phyloP scores from a whole-genome alignment of 2,113 vertebrate genomes.

The Chloebia gouldiae region DNA sequence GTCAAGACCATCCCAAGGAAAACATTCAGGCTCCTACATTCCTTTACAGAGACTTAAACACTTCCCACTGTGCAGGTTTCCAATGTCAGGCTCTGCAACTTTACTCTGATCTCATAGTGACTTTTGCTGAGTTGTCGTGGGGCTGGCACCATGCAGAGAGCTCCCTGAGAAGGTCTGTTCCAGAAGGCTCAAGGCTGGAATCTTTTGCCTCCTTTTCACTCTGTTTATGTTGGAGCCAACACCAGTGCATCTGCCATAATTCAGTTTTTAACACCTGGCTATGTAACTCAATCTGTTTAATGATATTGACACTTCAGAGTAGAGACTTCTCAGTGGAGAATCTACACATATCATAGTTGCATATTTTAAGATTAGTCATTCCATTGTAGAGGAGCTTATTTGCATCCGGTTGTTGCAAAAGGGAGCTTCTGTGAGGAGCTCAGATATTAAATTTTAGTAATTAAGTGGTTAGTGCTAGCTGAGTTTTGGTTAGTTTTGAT shows the following conservation, averaged over 20 bases:
- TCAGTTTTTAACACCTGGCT: not conserved
- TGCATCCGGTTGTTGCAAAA: not conserved
- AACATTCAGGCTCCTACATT: not conserved
- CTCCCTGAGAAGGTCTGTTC: not conserved
- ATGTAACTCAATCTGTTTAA: not conserved
- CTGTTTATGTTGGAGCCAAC: not conserved
- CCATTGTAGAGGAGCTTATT: not conserved
- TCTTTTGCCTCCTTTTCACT: not conserved
- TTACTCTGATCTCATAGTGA: not conserved
- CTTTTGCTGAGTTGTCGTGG: not conserved
- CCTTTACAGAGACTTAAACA: not conserved
- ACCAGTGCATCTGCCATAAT: not conserved
- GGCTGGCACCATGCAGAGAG: not conserved
- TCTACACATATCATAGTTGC: not conserved
- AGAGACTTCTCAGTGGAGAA: not conserved
- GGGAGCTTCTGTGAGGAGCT: not conserved
- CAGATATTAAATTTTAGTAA: not conserved
- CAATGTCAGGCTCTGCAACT: not conserved
- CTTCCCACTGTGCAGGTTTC: not conserved
- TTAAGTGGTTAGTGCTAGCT: not conserved
- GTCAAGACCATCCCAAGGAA: not conserved
- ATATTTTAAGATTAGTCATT: not conserved
- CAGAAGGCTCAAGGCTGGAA: not conserved
- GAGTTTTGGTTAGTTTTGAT: not conserved
- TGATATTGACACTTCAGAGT: not conserved